Evolutionary conservation across 2,797 vertebrate genomes (phyloP).

Genomic region (Psittacula derbiana): DNA sequence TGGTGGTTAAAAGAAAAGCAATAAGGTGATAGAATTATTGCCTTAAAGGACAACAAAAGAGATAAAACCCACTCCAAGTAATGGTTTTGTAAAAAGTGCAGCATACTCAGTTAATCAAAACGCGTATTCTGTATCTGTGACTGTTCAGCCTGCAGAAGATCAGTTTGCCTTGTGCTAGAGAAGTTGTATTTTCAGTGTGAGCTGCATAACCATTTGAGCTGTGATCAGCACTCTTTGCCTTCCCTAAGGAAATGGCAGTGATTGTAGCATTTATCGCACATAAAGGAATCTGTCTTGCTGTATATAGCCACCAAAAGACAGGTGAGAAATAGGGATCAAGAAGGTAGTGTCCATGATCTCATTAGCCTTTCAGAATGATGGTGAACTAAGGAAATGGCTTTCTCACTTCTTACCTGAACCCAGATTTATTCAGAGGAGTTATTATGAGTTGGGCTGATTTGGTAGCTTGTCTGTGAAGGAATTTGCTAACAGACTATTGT

Average conservation of each 20-base stretch:
- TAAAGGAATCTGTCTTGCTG: conserved; percentile 33
- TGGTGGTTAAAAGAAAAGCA: neutral
- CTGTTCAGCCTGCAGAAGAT: neutral
- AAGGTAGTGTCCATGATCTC: neutral
- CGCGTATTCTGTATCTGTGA: neutral
- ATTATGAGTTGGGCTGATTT: neutral
- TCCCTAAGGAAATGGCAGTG: conserved; percentile 49
- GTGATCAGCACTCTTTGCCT: conserved; percentile 50
- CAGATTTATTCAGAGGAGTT: neutral
- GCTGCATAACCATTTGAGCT: conserved; percentile 26
- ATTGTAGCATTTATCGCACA: conserved; percentile 57
- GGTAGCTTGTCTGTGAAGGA: neutral
- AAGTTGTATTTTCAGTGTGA: conserved; percentile 14
- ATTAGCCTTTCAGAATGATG: neutral
- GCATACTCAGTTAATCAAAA: neutral
- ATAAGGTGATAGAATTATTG: neutral
- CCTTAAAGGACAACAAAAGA: neutral
- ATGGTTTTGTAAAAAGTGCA: neutral
- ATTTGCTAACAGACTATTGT: neutral
- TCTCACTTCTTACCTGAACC: neutral
- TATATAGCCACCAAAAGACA: neutral
- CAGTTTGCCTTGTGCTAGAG: neutral
- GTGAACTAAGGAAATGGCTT: neutral
- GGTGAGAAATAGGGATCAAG: neutral
- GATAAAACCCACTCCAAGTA: neutral